A percentile compares a stretch with the other conserved stretches of the same genome.
phyloP scores from a whole-genome alignment of 2,888 invertebrate species.

The Zele albiditarsus region DNA sequence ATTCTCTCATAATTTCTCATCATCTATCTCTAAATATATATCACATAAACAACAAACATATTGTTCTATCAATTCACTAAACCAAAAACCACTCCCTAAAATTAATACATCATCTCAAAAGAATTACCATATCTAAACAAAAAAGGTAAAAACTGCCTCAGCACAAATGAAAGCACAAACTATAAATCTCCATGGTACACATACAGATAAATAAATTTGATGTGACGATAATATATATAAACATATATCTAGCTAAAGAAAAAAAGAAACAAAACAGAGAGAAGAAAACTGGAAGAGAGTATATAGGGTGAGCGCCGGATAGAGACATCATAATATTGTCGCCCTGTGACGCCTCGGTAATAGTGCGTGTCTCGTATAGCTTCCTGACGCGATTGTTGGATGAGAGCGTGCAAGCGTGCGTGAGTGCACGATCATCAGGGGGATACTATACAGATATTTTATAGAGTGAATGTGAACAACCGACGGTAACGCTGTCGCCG shows the following conservation, averaged over 20 bases:
- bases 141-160: background rate
- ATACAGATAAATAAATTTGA: background rate
- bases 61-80: too few relatives aligned
- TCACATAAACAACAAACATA: too few relatives aligned
- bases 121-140: background rate
- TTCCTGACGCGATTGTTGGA: conserved; percentile 43
- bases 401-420: conserved; percentile 27
- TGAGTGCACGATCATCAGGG: conserved; percentile 2
- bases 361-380: conserved; percentile 51
- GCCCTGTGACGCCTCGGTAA: conserved; percentile 62
- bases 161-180: background rate
- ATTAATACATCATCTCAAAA: too few relatives aligned
- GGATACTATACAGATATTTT: background rate
- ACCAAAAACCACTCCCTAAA: too few relatives aligned
- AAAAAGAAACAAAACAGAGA: conserved; percentile 52
- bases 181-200: conserved; percentile 5
- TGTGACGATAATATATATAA: background rate
- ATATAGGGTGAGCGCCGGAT: conserved; percentile 55
- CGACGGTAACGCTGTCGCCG: conserved; percentile 16
- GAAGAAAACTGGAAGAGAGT: conserved; percentile 44
- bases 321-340: conserved; percentile 69
- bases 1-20: too few relatives aligned
- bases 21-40: too few relatives aligned
- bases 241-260: background rate
- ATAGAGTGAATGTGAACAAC: background rate